Conservation (phyloP, 2,888 invertebrate genomes). For the Fabriciana adippe region DNA sequence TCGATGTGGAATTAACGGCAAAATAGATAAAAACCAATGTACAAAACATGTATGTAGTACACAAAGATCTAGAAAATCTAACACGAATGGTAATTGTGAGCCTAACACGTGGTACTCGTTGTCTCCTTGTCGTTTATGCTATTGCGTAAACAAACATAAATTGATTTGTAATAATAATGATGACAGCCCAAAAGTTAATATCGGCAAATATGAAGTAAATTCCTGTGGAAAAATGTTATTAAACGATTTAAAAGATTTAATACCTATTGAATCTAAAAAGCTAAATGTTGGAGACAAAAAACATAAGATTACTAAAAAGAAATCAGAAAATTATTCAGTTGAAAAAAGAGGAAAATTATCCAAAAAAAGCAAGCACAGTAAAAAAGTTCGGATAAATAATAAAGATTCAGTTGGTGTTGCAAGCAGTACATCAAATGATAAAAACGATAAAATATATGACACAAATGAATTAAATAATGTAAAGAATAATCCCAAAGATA, state of each 20-base stretch:
- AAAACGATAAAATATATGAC: conserved; percentile 6
- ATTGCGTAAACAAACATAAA: conserved; percentile 57
- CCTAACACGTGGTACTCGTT: conserved; percentile 62
- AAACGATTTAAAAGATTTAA: conserved; percentile 32
- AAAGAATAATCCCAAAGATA: neutral
- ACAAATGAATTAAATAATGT: neutral
- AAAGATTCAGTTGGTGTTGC: neutral
- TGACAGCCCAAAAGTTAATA: conserved; percentile 42
- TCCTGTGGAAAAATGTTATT: conserved; percentile 51
- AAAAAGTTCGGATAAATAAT: neutral
- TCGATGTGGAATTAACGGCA: conserved; percentile 54
- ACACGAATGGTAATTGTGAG: conserved; percentile 51
- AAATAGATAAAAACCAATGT: conserved; percentile 53
- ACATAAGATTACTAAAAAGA: conserved; percentile 30
- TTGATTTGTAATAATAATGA: conserved; percentile 59
- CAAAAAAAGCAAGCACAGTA: neutral
- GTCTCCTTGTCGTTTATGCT: conserved; percentile 66
- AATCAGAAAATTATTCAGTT: conserved; percentile 14
- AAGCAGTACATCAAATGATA: neutral
- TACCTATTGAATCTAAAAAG: conserved; percentile 27
- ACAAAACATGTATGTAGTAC: conserved; percentile 57
- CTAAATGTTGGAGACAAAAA: neutral
- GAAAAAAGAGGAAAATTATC: conserved; percentile 16
- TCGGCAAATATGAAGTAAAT: conserved; percentile 55
- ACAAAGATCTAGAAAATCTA: conserved; percentile 35